Percentiles rank a stretch among this genome's conserved stretches.
Conservation (phyloP, 2,888 invertebrate species). For the Loripinus fragilis region DNA sequence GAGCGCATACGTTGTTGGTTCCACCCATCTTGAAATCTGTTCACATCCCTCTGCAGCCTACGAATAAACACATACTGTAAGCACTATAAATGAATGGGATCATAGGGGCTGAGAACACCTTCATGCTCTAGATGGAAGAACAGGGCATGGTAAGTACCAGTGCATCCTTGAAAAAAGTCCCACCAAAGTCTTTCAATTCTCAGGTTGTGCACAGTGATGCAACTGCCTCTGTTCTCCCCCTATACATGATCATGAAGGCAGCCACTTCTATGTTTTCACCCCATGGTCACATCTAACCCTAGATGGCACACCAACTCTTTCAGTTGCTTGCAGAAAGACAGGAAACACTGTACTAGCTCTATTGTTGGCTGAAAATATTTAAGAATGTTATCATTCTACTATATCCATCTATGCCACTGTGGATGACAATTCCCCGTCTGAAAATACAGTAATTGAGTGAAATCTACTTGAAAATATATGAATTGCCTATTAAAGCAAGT, state of each 20-base stretch:
- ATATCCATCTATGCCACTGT: conserved; percentile 60
- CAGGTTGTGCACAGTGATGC: conserved; percentile 55
- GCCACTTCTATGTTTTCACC: conserved; percentile 56
- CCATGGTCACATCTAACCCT: conserved; percentile 57
- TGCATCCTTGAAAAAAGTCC: conserved; percentile 47
- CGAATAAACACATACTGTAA: conserved; percentile 35
- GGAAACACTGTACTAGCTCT: conserved; percentile 47
- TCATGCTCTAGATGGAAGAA: conserved; percentile 43
- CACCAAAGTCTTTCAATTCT: conserved; percentile 37
- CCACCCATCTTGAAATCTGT: conserved; percentile 16
- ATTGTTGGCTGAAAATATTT: conserved; percentile 52
- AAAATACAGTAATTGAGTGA: conserved; percentile 25
- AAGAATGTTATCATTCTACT: conserved; percentile 51
- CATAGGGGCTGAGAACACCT: conserved; percentile 21
- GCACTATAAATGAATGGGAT: conserved; percentile 28
- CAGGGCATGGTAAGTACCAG: conserved; percentile 21
- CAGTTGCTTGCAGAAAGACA: conserved; percentile 47
- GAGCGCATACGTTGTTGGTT: conserved; percentile 29
- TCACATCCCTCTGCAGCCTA: conserved; percentile 10
- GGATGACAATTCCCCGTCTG: conserved; percentile 59
- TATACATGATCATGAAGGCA: conserved; percentile 40
- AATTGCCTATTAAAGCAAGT: no score
- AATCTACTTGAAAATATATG: background rate
- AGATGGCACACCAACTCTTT: conserved; percentile 49
- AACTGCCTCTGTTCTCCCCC: conserved; percentile 30